Evolutionary conservation across 2,797 vertebrate genomes (phyloP).

Genomic region (Smutsia gigantea): DNA sequence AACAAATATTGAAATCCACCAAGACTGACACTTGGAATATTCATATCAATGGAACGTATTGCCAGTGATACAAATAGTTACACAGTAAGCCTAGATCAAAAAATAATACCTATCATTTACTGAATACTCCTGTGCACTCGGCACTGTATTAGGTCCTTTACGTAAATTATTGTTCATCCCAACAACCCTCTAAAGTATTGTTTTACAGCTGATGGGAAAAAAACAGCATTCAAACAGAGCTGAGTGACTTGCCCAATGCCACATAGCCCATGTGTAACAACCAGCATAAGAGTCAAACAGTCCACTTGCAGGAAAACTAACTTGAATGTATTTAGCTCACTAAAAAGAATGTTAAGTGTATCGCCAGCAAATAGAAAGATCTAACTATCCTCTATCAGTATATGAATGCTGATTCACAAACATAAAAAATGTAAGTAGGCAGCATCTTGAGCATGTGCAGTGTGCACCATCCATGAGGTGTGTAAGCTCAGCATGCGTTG

Average conservation of each 20-base stretch:
- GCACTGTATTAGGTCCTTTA: not conserved
- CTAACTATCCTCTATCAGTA: not conserved
- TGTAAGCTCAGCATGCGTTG: too few relatives aligned
- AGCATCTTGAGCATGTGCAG: not conserved
- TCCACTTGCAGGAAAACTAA: conserved; percentile 20
- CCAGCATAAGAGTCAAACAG: not conserved
- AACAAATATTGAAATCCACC: not conserved
- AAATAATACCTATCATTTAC: not conserved
- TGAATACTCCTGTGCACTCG: not conserved
- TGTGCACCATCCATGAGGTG: too few relatives aligned
- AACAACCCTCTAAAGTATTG: not conserved
- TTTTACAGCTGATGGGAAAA: not conserved
- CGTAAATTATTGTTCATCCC: not conserved
- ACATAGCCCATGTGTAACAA: not conserved
- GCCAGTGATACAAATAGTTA: not conserved
- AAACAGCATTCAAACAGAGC: not conserved
- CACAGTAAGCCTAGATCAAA: not conserved
- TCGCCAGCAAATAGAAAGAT: not conserved
- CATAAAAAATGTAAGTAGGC: not conserved
- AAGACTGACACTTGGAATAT: not conserved
- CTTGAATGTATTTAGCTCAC: not conserved
- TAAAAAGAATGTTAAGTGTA: not conserved
- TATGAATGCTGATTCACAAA: not conserved
- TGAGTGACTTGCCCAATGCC: not conserved
- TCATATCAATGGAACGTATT: not conserved